A percentile compares a stretch with the other conserved stretches of the same genome.
These are phyloP conservation scores for Linepithema humile DNA, from an alignment of 1,140 invertebrate genomes.

Conservation along the genomic window DNA sequence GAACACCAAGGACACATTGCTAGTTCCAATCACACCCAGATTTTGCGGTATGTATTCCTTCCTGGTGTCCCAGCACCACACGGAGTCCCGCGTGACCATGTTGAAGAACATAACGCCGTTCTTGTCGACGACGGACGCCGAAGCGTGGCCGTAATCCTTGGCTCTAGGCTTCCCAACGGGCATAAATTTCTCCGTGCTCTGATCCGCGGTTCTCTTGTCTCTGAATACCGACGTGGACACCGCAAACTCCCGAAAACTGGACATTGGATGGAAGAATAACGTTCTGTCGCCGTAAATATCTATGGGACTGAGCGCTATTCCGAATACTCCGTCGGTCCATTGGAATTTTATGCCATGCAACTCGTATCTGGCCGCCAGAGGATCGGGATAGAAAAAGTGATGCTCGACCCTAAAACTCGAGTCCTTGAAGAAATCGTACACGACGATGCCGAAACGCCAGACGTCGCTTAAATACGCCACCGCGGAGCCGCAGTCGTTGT, in stretches of 20 bases:
- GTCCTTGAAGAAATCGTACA: constrained; percentile 88
- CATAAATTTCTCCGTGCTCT: constrained; percentile 86
- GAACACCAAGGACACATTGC: constrained; percentile 87
- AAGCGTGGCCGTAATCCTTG: constrained; percentile 88
- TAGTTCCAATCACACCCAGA: constrained; percentile 86
- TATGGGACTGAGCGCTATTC: constrained; percentile 88
- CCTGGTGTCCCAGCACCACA: constrained; percentile 92
- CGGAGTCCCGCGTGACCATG: constrained; percentile 89
- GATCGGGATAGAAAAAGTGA: constrained; percentile 91
- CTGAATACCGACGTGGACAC: constrained; percentile 88
- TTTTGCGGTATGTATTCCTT: constrained; percentile 88
- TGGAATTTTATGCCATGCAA: constrained; percentile 90
- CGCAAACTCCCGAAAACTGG: constrained; percentile 90
- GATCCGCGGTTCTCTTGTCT: constrained; percentile 85
- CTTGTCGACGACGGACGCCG: constrained; percentile 88
- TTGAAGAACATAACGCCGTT: constrained; percentile 92
- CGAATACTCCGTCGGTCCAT: constrained; percentile 93
- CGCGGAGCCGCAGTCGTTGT: constrained; percentile 87
- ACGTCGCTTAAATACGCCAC: constrained; percentile 90
- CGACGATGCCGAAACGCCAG: constrained; percentile 90
- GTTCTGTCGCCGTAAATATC: constrained; percentile 85
- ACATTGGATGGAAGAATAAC: constrained; percentile 92
- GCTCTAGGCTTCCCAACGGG: constrained; percentile 86
- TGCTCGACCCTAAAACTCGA: constrained; percentile 90
- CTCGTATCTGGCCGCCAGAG: constrained; percentile 88